These are phyloP conservation scores for Regulus satrapa DNA, from an alignment of 2,113 vertebrate species.

Conservation along the genomic window DNA sequence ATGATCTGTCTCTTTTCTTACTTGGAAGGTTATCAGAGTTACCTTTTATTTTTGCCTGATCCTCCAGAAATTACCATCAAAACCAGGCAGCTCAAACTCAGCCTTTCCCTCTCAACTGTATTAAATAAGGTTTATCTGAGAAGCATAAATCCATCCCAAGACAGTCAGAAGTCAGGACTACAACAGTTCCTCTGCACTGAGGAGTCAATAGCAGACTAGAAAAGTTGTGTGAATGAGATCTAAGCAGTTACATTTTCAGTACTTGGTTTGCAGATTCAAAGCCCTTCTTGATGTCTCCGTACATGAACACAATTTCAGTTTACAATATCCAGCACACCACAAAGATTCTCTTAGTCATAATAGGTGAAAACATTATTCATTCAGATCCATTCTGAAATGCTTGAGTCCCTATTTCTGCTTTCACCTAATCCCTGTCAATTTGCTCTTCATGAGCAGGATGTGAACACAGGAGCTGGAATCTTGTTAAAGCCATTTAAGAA, in stretches of 20 bases:
- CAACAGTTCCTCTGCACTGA: not conserved
- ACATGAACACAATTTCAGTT: not conserved
- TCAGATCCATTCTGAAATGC: not conserved
- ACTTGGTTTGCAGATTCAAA: not conserved
- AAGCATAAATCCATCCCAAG: not conserved
- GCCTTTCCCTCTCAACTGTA: not conserved
- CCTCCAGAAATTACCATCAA: not conserved
- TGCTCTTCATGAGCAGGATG: rapidly evolving
- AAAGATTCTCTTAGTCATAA: not conserved
- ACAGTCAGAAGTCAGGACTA: not conserved
- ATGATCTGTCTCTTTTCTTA: not conserved
- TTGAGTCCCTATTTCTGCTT: not conserved
- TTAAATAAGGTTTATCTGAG: not conserved
- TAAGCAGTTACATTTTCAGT: not conserved
- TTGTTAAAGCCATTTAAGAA: not conserved
- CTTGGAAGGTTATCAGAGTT: not conserved
- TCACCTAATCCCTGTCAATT: not conserved
- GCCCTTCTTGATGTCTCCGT: not conserved
- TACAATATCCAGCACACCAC: not conserved
- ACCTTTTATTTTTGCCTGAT: not conserved
- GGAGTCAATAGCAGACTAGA: not conserved
- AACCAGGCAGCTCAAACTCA: not conserved
- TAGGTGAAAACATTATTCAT: not conserved
- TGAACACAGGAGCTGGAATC: not conserved
- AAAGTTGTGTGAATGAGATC: not conserved